Base-by-base conservation (phyloP, 2,113 vertebrate genomes). In the Mixornis gularis region DNA sequence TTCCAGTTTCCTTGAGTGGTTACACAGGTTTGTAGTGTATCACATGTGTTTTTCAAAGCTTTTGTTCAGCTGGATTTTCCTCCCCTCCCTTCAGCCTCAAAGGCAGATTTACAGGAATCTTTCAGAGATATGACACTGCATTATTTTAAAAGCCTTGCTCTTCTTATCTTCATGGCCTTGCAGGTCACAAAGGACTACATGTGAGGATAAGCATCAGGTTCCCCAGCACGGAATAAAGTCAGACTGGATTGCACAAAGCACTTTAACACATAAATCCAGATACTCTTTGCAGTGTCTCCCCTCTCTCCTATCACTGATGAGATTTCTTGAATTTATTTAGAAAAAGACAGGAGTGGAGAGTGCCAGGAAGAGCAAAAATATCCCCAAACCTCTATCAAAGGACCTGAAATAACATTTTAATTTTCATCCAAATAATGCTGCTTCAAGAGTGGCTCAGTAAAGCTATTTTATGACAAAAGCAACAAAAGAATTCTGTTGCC, bases 141-240 rank as follows among this genome's bases (percentile, higher is more conserved):
- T 96, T 96, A 96, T 89, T 95, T 95, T 93, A 93, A 97, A 96
- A 96, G 92, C 94, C 94, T 95, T 95, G 41, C 36, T 90, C 58
- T 86, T 94, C 92, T 96, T 95, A 95, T 96, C 94, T 97, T 81
- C 59, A 16, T 48, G 90, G 93, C 70, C 94, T 90, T 84, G 87
- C 68, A 52, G 87, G 95, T 96, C 94, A 95, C 74, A 88, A 93
- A 87, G 71, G 91, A 71, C 77, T 94, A 59, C 55, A 66, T 68
- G 40, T 46, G 71, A 97, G 84, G 89, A 97, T 97, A 96, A 97
- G 91, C 17, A 51, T 70, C 90, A 94, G 68, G 41, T 65, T 93
- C 34, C 55, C 26, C 51, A 70, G 94, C 85, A 93, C 53, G 77
- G 82, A 96, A 87, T 88, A 82, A 95, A 95, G 76, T 76, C 41